Evolutionary conservation across 2,113 vertebrate genomes (phyloP), one percentile per base, ranked within the genome.

Genomic region (Rynchops niger): DNA sequence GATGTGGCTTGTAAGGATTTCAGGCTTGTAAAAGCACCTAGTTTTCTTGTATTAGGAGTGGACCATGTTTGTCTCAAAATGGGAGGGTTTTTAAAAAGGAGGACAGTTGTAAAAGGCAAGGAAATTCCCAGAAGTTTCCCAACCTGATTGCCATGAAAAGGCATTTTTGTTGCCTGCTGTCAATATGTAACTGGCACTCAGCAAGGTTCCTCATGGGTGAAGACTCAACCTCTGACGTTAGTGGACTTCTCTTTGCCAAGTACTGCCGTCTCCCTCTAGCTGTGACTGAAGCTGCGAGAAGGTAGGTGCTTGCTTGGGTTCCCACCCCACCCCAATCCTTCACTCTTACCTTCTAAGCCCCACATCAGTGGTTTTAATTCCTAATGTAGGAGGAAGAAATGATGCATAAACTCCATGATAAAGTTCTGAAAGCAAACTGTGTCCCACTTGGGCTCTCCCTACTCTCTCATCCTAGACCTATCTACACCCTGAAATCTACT

Each of bases 241-340:
- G 53, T 23, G 32, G 25, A 70, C 17, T 23, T 56, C 9, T 30
- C 61, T 95, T 80, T 53, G 80, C 58, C 20, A 47, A 55, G 23
- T 15, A 4, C 7, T 67, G 9, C 55, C 66, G 10, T 69, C 12
- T 88, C n/a, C 11, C 52, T 82, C 12, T 22, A 27, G 42, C 56
- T 63, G 47, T 42, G 45, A 36, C 30, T 32, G 23, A 49, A 81
- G n/a, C 73, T 63, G 53, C 47, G 49, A 38, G 23, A 40, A 50
- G 3, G 27, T 63, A 50, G 3, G 27, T 63, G 27, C 45, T 72
- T 63, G 18, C 61, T 88, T 26, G 40, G 26, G 12, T 26, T 84
- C 36, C 27, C 18, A 11, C 5, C 4, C 3, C 2, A 0, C 9
- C 9, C 2, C 5, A 15, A 18, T 42, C n/a, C n/a, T 50, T 81